Conservation (phyloP, 1,140 invertebrate species). For the Odontomachus brunneus region DNA sequence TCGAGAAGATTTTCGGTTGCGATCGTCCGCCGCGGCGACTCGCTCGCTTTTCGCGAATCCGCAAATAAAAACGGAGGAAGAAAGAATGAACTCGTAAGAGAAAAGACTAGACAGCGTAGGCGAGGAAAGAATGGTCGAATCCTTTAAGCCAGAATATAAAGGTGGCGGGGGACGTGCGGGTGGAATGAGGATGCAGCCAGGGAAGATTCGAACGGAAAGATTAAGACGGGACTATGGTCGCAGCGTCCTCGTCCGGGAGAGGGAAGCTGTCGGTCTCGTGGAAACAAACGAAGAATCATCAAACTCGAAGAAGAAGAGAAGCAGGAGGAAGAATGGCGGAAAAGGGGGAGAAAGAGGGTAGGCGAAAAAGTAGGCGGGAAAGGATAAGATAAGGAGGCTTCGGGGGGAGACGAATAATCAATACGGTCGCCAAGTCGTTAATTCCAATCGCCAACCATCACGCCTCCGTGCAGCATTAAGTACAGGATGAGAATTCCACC, state of each 20-base stretch:
- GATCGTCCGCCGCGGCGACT: background rate
- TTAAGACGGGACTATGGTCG: conserved; percentile 33
- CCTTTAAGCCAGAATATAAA: conserved; percentile 47
- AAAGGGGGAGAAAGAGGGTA: background rate
- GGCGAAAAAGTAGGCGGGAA: conserved; percentile 43
- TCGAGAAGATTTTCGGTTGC: conserved; percentile 15
- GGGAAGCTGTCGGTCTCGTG: conserved; percentile 31
- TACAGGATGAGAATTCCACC: conserved; percentile 67
- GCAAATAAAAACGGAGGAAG: conserved; percentile 34
- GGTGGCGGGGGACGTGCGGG: background rate
- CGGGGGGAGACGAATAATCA: conserved; percentile 76
- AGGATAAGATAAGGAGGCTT: conserved; percentile 61
- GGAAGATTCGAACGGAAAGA: conserved; percentile 44
- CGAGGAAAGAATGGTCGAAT: conserved; percentile 27
- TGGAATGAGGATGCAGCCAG: conserved; percentile 5
- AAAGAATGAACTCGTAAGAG: conserved; percentile 43
- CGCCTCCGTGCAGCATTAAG: conserved; percentile 75
- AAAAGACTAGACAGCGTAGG: conserved; percentile 16
- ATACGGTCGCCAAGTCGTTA: conserved; percentile 82
- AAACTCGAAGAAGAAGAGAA: background rate
- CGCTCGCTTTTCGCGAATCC: background rate
- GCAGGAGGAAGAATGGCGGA: background rate
- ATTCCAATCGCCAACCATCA: conserved; percentile 82
- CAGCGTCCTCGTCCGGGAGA: background rate
- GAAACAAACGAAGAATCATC: conserved; percentile 54